Conservation (phyloP, 2,888 invertebrate genomes). For the Colletes collaris region DNA sequence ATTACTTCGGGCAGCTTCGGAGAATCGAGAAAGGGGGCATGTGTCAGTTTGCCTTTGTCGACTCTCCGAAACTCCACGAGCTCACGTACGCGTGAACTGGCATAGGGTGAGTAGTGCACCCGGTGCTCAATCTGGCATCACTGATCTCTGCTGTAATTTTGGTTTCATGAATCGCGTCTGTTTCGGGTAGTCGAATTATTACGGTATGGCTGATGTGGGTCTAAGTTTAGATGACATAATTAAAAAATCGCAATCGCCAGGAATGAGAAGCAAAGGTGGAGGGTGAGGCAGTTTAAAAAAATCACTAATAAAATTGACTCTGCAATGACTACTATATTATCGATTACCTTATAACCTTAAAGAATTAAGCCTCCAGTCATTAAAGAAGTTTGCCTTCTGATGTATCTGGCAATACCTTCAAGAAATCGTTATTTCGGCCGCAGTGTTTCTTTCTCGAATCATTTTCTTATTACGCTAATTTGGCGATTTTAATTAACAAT, state of each 20-base stretch:
- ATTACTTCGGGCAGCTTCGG: no score
- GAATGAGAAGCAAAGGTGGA: conserved; percentile 78
- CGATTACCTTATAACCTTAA: conserved; percentile 53
- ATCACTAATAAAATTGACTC: conserved; percentile 22
- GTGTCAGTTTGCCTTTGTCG: no score
- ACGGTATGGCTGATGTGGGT: conserved; percentile 76
- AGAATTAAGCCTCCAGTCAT: conserved; percentile 1
- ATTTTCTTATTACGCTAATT: background rate
- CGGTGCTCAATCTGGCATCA: no score
- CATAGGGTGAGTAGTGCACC: no score
- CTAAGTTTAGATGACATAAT: conserved; percentile 83
- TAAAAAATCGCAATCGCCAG: conserved; percentile 78
- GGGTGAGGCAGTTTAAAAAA: conserved; percentile 68
- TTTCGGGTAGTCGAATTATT: conserved; percentile 50
- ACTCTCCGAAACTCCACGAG: no score
- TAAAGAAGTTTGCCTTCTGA: background rate
- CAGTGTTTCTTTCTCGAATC: background rate
- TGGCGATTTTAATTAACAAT: background rate
- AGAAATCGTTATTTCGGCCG: background rate
- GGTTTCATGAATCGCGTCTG: conserved; percentile 51
- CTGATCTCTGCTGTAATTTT: conserved; percentile 10
- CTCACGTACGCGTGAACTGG: no score
- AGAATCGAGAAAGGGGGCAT: no score
- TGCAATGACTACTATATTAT: conserved; percentile 16
- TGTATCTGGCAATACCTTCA: background rate